Evolutionary conservation across 2,888 invertebrate species (phyloP).

Genomic region (Cacoxenus indagator): DNA sequence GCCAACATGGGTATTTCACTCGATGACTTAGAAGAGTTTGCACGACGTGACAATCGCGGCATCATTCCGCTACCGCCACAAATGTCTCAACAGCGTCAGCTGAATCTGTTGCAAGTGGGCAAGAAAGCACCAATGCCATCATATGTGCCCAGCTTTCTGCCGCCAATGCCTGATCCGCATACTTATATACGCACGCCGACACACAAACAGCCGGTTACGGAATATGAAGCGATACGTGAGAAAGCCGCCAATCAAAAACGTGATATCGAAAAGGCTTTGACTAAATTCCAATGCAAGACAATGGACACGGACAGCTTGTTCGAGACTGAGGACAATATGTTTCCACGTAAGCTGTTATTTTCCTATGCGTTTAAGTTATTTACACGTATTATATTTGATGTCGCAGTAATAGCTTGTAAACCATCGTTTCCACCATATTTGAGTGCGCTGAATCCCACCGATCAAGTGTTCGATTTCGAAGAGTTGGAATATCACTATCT

Average conservation of each 20-base stretch:
- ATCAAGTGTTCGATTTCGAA: conserved; percentile 94
- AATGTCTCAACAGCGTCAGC: conserved; percentile 82
- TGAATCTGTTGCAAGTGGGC: conserved; percentile 90
- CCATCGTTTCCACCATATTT: conserved; percentile 87
- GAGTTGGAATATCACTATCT: conserved; percentile 83
- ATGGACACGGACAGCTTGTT: conserved; percentile 93
- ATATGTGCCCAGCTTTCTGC: conserved; percentile 91
- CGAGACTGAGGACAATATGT: conserved; percentile 89
- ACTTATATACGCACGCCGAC: conserved; percentile 96
- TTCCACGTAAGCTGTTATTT: conserved; percentile 79
- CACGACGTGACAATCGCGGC: conserved; percentile 79
- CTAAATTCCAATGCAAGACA: conserved; percentile 94
- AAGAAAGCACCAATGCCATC: conserved; percentile 86
- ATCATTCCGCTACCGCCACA: conserved; percentile 80
- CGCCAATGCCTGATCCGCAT: conserved; percentile 95
- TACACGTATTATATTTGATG: conserved; percentile 39
- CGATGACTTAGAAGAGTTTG: conserved; percentile 82
- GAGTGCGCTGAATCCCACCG: conserved; percentile 88
- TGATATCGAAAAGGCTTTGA: conserved; percentile 92
- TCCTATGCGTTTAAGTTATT: not conserved
- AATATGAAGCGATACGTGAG: conserved; percentile 95
- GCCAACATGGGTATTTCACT: conserved; percentile 87
- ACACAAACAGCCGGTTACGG: conserved; percentile 95
- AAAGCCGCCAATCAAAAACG: conserved; percentile 94
- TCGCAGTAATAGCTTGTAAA: conserved; percentile 88